These are phyloP conservation scores for Cherax quadricarinatus DNA, from an alignment of 1,140 invertebrate species.

Conservation along the genomic window DNA sequence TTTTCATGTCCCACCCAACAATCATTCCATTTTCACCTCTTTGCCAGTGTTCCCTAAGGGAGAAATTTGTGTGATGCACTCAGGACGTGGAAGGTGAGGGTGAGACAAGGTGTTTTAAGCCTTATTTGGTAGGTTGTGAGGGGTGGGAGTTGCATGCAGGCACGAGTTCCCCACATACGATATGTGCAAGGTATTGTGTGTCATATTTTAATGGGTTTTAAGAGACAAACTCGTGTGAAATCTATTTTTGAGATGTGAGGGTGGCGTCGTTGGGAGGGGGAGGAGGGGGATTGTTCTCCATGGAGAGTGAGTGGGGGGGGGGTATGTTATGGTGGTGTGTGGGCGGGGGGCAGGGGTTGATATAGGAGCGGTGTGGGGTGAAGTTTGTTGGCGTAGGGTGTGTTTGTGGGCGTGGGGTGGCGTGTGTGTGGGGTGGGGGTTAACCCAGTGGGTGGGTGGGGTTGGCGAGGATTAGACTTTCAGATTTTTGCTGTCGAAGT, in stretches of 20 bases:
- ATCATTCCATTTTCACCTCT: conserved; percentile 41
- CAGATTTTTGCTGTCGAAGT: too few relatives aligned
- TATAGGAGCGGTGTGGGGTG: neutral
- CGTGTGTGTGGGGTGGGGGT: neutral
- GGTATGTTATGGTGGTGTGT: neutral
- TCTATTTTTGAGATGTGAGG: neutral
- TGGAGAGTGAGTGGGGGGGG: neutral
- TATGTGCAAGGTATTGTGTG: neutral
- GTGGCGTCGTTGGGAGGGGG: neutral
- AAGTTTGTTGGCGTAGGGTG: neutral
- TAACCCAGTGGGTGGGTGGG: too few relatives aligned
- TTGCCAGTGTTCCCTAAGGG: conserved; percentile 34
- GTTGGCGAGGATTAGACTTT: too few relatives aligned
- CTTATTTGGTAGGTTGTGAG: neutral
- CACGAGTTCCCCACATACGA: too few relatives aligned
- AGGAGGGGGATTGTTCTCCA: neutral
- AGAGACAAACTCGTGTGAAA: conserved; percentile 28
- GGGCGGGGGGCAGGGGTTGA: neutral
- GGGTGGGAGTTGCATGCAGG: neutral
- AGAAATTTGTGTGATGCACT: conserved; percentile 45
- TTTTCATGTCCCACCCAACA: conserved; percentile 50
- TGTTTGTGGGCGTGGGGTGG: neutral
- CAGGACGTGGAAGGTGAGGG: neutral
- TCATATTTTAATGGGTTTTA: neutral
- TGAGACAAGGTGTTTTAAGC: neutral